Base-by-base conservation (phyloP, 2,888 invertebrate species). In the Diloba caeruleocephala region DNA sequence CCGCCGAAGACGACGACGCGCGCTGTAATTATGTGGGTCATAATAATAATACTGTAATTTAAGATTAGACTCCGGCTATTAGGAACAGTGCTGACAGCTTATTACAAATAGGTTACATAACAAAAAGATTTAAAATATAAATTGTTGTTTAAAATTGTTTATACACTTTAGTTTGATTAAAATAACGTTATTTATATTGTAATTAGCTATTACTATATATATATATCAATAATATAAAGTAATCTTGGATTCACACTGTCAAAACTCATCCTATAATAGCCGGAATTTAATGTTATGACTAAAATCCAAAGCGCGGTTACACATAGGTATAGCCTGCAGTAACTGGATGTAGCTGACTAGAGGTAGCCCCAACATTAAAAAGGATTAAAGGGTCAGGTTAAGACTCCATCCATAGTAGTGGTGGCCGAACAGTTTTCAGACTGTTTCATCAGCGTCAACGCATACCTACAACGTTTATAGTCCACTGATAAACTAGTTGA, bases 1-100 rank as follows among this genome's bases (percentile, higher is more conserved):
- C 89, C 14, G 85, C 81, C 0, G 89, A 89, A 3, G 91, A 89
- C 7, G 89, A 87, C 2, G 91, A 92, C 12, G 87, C 88, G 8
- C 93, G 90, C 92, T 92, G 72, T 15, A 70, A 70, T 53, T 13
- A 32, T 28, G 13, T 15, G n/a, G 8, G n/a, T 31, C 45, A 61
- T 46, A 14, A 32, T 37, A 37, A 37, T 32, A 31, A 28, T 10
- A 7, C 12, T 28, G 21, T 8, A 33, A 7, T 25, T 2, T 36
- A n/a, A 10, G 21, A 17, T 8, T 39, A 58, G 56, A 36, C 34
- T 28, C 14, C n/a, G 9, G 39, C 46, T 63, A 63, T 19, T 31
- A 19, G 19, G 10, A 21, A 10, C 26, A 63, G 26, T 5, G 5
- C 8, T 37, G 19, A 21, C 13, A 19, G 26, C 14, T 31, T 13